Percentiles rank a stretch among this genome's conserved stretches.
Conservation (phyloP, 2,888 invertebrate species). For the Exocentrus adspersus region DNA sequence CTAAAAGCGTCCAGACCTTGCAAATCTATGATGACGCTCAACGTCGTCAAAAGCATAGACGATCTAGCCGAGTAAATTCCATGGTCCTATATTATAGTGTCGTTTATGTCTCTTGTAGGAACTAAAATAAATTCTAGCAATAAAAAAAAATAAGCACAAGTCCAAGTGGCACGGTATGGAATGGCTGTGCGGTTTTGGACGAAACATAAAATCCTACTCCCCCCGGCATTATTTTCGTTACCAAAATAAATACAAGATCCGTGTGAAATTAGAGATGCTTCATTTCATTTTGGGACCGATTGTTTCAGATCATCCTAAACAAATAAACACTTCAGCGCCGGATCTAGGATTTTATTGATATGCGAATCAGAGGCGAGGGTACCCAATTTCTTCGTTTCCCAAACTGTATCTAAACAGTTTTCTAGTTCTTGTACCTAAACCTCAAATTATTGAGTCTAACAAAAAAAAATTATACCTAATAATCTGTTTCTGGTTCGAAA, state of each 20-base stretch:
- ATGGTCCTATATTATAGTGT: no score
- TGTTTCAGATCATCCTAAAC: conserved; percentile 48
- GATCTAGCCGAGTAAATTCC: conserved; percentile 30
- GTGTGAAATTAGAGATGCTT: conserved; percentile 47
- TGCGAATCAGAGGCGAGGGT: no score
- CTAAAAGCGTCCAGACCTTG: conserved; percentile 37
- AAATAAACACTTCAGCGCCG: no score
- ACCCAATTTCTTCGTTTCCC: no score
- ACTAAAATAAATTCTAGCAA: background rate
- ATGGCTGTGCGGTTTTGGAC: conserved; percentile 29
- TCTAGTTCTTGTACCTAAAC: no score
- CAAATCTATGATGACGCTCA: conserved; percentile 47
- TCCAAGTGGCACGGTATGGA: conserved; percentile 1
- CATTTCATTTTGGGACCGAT: conserved; percentile 40
- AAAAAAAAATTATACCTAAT: no score
- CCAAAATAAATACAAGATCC: conserved; percentile 50
- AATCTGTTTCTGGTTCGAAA: no score
- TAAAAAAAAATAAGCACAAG: conserved; percentile 11
- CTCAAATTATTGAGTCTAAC: no score
- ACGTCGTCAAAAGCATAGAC: conserved; percentile 35
- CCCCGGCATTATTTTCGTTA: conserved; percentile 40
- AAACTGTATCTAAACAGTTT: no score
- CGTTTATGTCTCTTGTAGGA: background rate
- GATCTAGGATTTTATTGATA: no score
- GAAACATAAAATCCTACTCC: conserved; percentile 37